phyloP scores from a whole-genome alignment of 2,113 vertebrate species.

The Anguilla japonica region DNA sequence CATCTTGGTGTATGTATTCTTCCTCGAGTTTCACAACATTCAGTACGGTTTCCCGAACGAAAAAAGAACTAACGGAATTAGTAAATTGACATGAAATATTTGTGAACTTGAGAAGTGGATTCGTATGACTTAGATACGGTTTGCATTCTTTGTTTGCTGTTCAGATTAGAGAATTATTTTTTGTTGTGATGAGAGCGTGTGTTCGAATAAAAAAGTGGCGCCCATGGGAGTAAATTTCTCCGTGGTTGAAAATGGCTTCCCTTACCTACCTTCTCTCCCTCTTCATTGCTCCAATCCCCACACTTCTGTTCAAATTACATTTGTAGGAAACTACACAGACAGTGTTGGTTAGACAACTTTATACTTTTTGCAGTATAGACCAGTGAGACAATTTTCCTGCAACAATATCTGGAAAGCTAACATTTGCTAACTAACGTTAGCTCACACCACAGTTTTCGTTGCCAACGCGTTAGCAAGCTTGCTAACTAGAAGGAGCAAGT shows the following conservation, averaged over 20 bases:
- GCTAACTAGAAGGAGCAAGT: slow-evolving; percentile 10
- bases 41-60: slow-evolving; percentile 1
- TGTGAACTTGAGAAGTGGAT: background rate
- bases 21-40: slow-evolving; percentile 13
- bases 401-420: background rate
- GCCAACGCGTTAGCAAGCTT: slow-evolving; percentile 10
- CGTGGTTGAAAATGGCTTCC: slow-evolving; percentile 29
- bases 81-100: background rate
- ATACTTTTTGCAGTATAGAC: background rate
- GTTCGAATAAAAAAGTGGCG: slow-evolving; percentile 31
- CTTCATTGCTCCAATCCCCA: background rate
- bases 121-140: background rate
- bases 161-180: background rate
- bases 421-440: background rate
- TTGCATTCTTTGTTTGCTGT: slow-evolving; percentile 7
- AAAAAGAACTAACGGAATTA: slow-evolving; percentile 19
- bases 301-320: background rate
- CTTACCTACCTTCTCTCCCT: background rate
- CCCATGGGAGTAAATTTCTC: slow-evolving; percentile 25
- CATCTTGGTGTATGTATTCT: slow-evolving; percentile 1
- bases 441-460: slow-evolving; percentile 13
- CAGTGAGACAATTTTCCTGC: background rate
- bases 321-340: background rate
- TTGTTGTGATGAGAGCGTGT: slow-evolving; percentile 8
- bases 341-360: background rate